Evolutionary conservation across 1,140 invertebrate species (phyloP).

Genomic region (Trichonephila clavata): DNA sequence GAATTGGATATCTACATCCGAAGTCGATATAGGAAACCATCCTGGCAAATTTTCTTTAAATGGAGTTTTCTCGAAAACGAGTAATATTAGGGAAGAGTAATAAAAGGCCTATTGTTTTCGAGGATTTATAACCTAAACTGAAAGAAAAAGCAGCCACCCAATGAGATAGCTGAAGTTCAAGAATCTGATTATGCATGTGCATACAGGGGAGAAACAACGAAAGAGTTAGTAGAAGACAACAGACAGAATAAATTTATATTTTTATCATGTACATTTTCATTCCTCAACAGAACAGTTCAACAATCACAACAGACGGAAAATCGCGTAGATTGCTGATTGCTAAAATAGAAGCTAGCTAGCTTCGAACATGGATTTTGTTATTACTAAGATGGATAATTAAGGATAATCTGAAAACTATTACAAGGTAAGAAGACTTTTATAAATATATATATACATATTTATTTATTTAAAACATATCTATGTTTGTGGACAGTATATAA

Average conservation of each 20-base stretch:
- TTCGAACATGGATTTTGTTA: neutral
- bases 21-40: slow-evolving; percentile 13
- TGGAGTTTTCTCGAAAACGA: neutral
- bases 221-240: slow-evolving; percentile 38
- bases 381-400: no score
- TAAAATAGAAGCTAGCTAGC: neutral
- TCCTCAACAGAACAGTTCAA: neutral
- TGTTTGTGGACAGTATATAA: no score
- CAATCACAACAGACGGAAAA: neutral
- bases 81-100: neutral
- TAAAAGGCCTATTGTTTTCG: slow-evolving; percentile 15
- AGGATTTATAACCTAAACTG: slow-evolving; percentile 16
- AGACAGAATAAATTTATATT: slow-evolving; percentile 44
- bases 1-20: neutral
- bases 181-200: slow-evolving; percentile 30
- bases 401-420: no score
- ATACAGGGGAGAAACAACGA: neutral
- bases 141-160: slow-evolving; percentile 13
- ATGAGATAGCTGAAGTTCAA: slow-evolving; percentile 28
- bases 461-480: no score
- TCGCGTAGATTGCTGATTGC: neutral
- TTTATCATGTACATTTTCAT: slow-evolving; percentile 29
- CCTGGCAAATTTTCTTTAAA: neutral
- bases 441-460: no score
- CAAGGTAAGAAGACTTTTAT: no score